phyloP scores from a whole-genome alignment of 2,113 vertebrate species.

The Tenebrosternarchus preto region DNA sequence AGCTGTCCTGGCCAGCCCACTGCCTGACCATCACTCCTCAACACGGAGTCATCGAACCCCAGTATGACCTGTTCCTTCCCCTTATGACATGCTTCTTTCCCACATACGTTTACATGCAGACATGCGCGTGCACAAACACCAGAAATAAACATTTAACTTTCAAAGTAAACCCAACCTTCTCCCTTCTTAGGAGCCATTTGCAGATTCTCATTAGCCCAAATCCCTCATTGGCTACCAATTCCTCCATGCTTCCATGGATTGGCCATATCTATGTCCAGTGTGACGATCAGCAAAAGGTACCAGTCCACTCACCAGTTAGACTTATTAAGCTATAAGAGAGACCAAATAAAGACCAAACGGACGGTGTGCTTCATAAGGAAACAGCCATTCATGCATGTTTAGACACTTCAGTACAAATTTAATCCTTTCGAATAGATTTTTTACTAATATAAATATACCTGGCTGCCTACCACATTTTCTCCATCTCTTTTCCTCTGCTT shows the following conservation, averaged over 20 bases:
- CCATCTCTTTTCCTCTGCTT: neutral
- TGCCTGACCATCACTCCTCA: conserved; percentile 93
- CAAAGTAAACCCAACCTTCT: neutral
- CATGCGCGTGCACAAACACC: neutral
- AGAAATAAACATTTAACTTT: too few species aligned
- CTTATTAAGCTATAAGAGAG: neutral
- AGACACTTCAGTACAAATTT: neutral
- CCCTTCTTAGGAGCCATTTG: conserved; percentile 75
- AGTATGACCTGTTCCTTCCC: conserved; percentile 71
- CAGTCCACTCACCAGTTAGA: neutral
- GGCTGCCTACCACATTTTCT: neutral
- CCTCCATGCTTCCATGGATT: conserved; percentile 85
- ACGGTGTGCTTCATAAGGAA: neutral
- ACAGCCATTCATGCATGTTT: neutral
- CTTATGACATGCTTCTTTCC: neutral
- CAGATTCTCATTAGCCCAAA: conserved; percentile 92
- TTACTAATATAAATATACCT: too few species aligned
- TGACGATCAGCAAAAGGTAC: conserved; percentile 87
- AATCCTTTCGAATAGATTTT: neutral
- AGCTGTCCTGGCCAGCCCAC: conserved; percentile 94
- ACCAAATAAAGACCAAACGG: too few species aligned
- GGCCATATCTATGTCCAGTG: conserved; percentile 87
- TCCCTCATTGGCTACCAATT: conserved; percentile 81
- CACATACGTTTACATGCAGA: neutral
- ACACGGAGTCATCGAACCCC: conserved; percentile 82